phyloP scores from a whole-genome alignment of 2,797 vertebrate genomes.

The Tiaroga cobitis region DNA sequence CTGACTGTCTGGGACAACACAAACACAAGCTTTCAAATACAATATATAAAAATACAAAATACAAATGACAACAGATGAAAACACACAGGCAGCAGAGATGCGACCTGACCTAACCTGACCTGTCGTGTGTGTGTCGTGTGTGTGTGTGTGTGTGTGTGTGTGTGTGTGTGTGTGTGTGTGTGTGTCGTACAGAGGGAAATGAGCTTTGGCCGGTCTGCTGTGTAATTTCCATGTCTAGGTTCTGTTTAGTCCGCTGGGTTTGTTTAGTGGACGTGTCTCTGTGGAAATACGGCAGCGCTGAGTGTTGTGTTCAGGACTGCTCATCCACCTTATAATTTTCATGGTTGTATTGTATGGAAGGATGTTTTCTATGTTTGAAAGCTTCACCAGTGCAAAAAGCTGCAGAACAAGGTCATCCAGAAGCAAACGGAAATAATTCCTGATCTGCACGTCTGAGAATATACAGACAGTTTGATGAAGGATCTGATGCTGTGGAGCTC shows the following conservation, averaged over 20 bases:
- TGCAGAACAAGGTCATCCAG: constrained; percentile 8
- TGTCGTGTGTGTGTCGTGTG: constrained; percentile 9
- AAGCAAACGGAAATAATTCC: neutral
- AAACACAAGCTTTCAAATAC: too few relatives aligned
- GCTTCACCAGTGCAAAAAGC: neutral
- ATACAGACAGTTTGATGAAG: constrained; percentile 38
- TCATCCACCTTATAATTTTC: constrained; percentile 44
- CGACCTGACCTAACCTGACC: too few relatives aligned
- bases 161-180: constrained; percentile 50
- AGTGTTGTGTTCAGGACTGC: constrained; percentile 3
- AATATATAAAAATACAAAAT: too few relatives aligned
- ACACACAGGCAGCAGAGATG: too few relatives aligned
- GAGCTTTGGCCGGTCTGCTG: constrained; percentile 73
- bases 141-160: constrained; percentile 13
- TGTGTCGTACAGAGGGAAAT: constrained; percentile 67
- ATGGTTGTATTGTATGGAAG: constrained; percentile 31
- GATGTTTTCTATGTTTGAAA: constrained; percentile 8
- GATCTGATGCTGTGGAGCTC: constrained; percentile 2
- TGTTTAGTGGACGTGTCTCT: constrained; percentile 65
- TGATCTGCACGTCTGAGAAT: neutral
- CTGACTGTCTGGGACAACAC: neutral
- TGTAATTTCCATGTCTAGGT: constrained; percentile 82
- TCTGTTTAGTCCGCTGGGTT: constrained; percentile 55
- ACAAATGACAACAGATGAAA: too few relatives aligned
- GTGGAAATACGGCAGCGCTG: constrained; percentile 35